A percentile compares a stretch with the other conserved stretches of the same genome.
These are phyloP conservation scores for Chloroceryle amazona DNA, from an alignment of 2,797 vertebrate genomes.

Conservation along the genomic window DNA sequence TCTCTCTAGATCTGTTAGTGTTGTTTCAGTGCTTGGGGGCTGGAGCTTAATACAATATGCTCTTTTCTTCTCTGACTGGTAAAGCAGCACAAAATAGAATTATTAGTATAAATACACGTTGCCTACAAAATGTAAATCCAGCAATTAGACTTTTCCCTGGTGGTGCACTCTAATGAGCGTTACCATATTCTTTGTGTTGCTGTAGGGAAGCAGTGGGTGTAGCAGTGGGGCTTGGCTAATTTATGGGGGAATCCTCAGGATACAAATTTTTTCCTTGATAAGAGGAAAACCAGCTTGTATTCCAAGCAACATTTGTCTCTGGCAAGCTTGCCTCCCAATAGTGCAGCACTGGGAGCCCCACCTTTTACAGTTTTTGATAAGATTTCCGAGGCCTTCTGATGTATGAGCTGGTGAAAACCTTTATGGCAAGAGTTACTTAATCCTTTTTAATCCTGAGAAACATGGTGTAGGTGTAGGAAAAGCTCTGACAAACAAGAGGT, in stretches of 20 bases:
- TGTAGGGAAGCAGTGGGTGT: constrained; percentile 66
- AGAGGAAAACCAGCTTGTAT: constrained; percentile 45
- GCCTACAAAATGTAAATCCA: constrained; percentile 78
- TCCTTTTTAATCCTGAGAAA: background rate
- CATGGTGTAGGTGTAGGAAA: background rate
- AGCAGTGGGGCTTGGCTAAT: constrained; percentile 57
- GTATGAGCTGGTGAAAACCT: constrained; percentile 1
- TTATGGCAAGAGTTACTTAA: background rate
- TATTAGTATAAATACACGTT: constrained; percentile 76
- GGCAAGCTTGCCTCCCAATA: constrained; percentile 14
- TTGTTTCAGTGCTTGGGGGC: constrained; percentile 66
- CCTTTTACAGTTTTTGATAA: background rate
- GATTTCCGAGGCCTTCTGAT: constrained; percentile 16
- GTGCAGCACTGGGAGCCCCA: background rate
- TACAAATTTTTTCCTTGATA: constrained; percentile 59
- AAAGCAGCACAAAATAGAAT: constrained; percentile 75
- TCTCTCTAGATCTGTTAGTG: constrained; percentile 68
- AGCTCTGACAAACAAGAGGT: background rate
- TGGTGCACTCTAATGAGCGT: constrained; percentile 62
- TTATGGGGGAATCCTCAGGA: constrained; percentile 58
- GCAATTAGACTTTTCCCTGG: constrained; percentile 74
- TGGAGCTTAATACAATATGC: constrained; percentile 74
- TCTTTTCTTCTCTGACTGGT: constrained; percentile 75
- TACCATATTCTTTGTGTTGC: constrained; percentile 74
- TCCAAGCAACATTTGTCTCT: constrained; percentile 51